phyloP scores from a whole-genome alignment of 2,797 vertebrate species.

The Betta splendens region DNA sequence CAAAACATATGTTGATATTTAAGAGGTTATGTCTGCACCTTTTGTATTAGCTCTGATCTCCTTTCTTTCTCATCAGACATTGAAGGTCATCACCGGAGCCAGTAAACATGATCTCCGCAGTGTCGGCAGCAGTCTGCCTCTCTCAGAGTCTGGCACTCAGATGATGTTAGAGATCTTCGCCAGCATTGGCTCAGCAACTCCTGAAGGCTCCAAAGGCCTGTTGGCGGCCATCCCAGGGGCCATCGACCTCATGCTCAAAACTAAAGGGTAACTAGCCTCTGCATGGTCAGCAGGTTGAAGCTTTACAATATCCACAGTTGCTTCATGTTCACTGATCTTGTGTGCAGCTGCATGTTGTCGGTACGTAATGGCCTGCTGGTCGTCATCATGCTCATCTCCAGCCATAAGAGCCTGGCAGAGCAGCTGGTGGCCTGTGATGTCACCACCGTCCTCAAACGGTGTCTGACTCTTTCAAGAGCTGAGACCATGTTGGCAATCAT shows the following conservation, averaged over 20 bases:
- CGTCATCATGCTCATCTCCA: constrained; percentile 86
- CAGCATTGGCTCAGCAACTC: constrained; percentile 89
- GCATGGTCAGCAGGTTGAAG: too few relatives aligned
- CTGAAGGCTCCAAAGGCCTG: constrained; percentile 81
- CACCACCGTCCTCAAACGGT: constrained; percentile 80
- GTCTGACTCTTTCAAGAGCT: constrained; percentile 69
- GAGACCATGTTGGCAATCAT: constrained; percentile 82
- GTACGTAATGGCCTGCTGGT: constrained; percentile 90
- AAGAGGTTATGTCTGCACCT: too few relatives aligned
- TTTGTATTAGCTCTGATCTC: too few relatives aligned
- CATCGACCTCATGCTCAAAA: constrained; percentile 85
- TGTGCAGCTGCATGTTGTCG: constrained; percentile 82
- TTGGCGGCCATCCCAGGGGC: constrained; percentile 86
- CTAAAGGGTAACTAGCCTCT: constrained; percentile 77
- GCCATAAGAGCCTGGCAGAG: constrained; percentile 88
- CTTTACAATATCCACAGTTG: rapidly evolving
- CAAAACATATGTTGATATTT: too few relatives aligned
- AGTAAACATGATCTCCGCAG: constrained; percentile 81
- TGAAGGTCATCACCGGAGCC: constrained; percentile 90
- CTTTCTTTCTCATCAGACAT: too few relatives aligned
- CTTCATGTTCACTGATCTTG: rapidly evolving
- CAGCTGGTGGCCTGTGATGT: constrained; percentile 84
- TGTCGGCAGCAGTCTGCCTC: constrained; percentile 61
- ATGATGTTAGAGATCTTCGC: constrained; percentile 92
- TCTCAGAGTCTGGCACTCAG: constrained; percentile 84